A percentile compares a stretch with the other conserved stretches of the same genome.
Evolutionary conservation across 2,797 vertebrate species (phyloP).

Genomic region (Lithobates pipiens): DNA sequence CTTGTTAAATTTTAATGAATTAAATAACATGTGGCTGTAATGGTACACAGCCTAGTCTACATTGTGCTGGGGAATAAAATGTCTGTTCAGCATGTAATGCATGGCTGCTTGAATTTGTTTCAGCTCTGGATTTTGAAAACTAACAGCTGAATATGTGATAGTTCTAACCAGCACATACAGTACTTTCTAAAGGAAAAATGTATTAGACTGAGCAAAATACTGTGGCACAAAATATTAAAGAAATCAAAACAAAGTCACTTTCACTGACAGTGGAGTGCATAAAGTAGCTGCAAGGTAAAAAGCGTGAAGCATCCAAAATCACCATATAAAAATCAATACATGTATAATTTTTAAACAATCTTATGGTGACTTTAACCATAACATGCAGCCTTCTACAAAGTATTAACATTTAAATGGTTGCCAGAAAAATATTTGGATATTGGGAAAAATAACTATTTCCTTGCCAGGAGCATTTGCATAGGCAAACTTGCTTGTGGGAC

Average conservation of each 20-base stretch:
- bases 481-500: no score
- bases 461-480: no score
- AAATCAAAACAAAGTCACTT: background rate
- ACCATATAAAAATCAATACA: background rate
- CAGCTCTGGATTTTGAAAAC: background rate
- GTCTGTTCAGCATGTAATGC: background rate
- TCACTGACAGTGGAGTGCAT: background rate
- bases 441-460: no score
- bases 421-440: background rate
- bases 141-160: background rate
- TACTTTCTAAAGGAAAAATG: background rate
- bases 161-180: background rate
- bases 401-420: background rate
- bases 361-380: no score
- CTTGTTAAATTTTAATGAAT: background rate
- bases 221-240: background rate
- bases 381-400: background rate
- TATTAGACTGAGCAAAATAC: background rate
- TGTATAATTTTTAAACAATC: background rate
- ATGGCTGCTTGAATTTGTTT: background rate
- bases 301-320: background rate
- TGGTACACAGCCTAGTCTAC: background rate
- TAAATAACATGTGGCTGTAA: background rate
- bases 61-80: background rate
- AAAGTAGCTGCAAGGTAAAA: no score